A percentile compares a stretch with the other conserved stretches of the same genome.
Evolutionary conservation across 2,888 invertebrate species (phyloP).

Genomic region (Augiades crinisus): DNA sequence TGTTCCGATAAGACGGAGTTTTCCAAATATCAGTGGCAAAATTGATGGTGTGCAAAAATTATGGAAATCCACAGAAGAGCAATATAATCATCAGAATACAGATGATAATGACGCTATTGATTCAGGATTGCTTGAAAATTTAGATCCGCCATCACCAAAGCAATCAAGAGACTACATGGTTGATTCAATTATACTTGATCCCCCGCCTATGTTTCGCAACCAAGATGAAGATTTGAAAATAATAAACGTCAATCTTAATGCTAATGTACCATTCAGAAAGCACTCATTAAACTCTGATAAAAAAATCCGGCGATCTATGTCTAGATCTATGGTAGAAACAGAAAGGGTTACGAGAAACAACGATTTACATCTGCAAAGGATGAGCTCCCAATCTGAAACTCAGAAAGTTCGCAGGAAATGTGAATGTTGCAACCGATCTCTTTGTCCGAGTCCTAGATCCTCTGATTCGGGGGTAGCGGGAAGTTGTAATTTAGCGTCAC

Average conservation of each 20-base stretch:
- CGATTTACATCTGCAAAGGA: slow-evolving; percentile 51
- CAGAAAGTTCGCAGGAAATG: slow-evolving; percentile 65
- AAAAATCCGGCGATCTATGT: slow-evolving; percentile 70
- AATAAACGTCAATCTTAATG: slow-evolving; percentile 65
- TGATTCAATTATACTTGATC: slow-evolving; percentile 72
- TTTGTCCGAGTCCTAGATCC: slow-evolving; percentile 86
- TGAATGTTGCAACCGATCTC: slow-evolving; percentile 82
- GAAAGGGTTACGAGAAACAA: slow-evolving; percentile 58
- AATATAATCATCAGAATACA: slow-evolving; percentile 44
- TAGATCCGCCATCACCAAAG: slow-evolving; percentile 69
- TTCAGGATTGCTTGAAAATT: slow-evolving; percentile 42
- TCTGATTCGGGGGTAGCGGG: slow-evolving; percentile 94
- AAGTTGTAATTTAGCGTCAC: slow-evolving; percentile 88
- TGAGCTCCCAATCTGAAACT: slow-evolving; percentile 72
- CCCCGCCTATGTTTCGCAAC: slow-evolving; percentile 83
- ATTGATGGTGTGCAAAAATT: slow-evolving; percentile 56
- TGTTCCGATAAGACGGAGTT: slow-evolving; percentile 82
- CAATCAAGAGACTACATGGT: slow-evolving; percentile 47
- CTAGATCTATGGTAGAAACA: slow-evolving; percentile 69
- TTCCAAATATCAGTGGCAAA: slow-evolving; percentile 83
- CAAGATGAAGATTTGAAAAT: slow-evolving; percentile 65
- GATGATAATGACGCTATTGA: slow-evolving; percentile 37
- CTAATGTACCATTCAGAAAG: slow-evolving; percentile 68
- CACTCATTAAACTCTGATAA: slow-evolving; percentile 84
- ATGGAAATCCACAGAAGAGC: slow-evolving; percentile 73